These are phyloP conservation scores for Mythimna vitellina DNA, from an alignment of 2,888 invertebrate species.

Conservation along the genomic window DNA sequence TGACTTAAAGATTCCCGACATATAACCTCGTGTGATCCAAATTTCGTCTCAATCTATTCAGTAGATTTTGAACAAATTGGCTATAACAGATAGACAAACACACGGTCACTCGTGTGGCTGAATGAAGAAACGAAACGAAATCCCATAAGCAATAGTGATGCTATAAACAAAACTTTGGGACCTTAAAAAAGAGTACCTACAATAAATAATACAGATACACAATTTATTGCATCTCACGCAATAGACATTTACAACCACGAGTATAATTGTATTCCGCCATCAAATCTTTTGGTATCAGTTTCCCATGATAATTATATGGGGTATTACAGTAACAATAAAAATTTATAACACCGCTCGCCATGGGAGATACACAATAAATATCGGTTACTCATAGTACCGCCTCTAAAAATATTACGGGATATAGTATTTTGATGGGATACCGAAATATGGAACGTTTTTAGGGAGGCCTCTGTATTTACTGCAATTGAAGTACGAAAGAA, in stretches of 20 bases:
- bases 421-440: slow-evolving; percentile 45
- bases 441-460: slow-evolving; percentile 24
- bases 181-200: background rate
- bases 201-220: slow-evolving; percentile 19
- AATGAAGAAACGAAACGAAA: too few species aligned
- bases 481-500: background rate
- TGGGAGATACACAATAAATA: slow-evolving; percentile 62
- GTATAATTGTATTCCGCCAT: slow-evolving; percentile 52
- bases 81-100: too few species aligned
- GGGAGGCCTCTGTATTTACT: slow-evolving; percentile 9
- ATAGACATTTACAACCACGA: slow-evolving; percentile 56
- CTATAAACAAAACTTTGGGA: background rate
- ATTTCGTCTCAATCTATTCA: too few species aligned
- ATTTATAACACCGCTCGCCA: slow-evolving; percentile 61
- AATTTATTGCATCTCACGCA: slow-evolving; percentile 34
- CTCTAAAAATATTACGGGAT: slow-evolving; percentile 49
- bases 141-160: too few species aligned
- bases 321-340: slow-evolving; percentile 66
- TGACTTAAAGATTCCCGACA: too few species aligned
- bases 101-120: too few species aligned
- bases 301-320: slow-evolving; percentile 74
- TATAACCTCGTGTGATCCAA: too few species aligned
- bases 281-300: slow-evolving; percentile 64
- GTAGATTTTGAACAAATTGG: too few species aligned
- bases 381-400: slow-evolving; percentile 47